Conservation (phyloP, 92 coral and sea anemone species). For the Porites evermanni region DNA sequence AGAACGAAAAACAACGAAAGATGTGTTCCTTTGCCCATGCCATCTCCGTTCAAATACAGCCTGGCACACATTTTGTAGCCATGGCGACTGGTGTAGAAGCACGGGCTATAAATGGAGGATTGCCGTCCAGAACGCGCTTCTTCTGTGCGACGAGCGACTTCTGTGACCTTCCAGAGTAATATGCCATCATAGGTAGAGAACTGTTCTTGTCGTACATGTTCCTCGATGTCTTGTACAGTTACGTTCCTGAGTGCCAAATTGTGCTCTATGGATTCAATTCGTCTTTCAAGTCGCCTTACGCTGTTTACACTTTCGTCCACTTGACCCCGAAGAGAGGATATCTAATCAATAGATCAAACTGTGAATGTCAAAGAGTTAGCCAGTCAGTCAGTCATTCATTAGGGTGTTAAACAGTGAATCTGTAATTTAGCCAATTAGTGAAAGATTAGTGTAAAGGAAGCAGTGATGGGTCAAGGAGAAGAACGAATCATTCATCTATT, state of each 20-base stretch:
- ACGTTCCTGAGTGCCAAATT: constrained; percentile 44
- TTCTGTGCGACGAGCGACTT: constrained; percentile 47
- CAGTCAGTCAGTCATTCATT: too few species aligned
- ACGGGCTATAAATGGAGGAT: constrained; percentile 67
- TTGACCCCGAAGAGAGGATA: constrained; percentile 45
- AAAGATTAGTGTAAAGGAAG: too few species aligned
- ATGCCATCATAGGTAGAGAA: constrained; percentile 50
- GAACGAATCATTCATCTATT: too few species aligned
- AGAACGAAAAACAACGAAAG: constrained; percentile 64
- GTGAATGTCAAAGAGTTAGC: neutral
- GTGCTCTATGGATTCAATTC: constrained; percentile 49
- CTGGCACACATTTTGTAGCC: constrained; percentile 80
- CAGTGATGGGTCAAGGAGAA: too few species aligned
- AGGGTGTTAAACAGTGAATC: too few species aligned
- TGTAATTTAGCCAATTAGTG: too few species aligned
- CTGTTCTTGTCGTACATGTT: constrained; percentile 16
- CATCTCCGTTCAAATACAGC: constrained; percentile 70
- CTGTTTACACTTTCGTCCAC: constrained; percentile 30
- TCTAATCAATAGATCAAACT: constrained; percentile 2
- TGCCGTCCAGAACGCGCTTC: constrained; percentile 64
- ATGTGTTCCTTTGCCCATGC: constrained; percentile 68
- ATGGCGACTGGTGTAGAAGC: constrained; percentile 66
- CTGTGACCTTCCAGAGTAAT: constrained; percentile 66
- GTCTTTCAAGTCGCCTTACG: constrained; percentile 41
- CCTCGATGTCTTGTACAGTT: constrained; percentile 49